Evolutionary conservation across 2,113 vertebrate genomes (phyloP).

Genomic region (Oryzias woworae): DNA sequence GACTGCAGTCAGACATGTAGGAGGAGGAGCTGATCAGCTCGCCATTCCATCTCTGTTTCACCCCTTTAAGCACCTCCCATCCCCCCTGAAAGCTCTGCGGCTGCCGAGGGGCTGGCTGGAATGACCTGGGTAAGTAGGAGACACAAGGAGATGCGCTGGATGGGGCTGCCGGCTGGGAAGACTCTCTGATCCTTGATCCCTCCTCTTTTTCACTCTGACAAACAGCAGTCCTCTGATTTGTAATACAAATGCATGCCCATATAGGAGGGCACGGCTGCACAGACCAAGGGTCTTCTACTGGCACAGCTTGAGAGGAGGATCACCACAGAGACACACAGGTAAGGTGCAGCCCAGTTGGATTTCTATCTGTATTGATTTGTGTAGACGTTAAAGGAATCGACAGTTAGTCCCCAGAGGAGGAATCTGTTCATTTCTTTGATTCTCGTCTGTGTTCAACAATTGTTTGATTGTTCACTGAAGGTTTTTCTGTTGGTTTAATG

Average conservation of each 20-base stretch:
- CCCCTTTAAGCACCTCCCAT: constrained; percentile 71
- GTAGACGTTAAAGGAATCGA: constrained; percentile 18
- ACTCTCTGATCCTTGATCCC: constrained; percentile 59
- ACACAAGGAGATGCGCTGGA: constrained; percentile 65
- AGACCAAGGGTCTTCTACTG: constrained; percentile 60
- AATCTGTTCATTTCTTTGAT: constrained; percentile 23
- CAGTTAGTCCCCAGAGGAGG: constrained; percentile 12
- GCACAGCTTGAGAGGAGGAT: constrained; percentile 51
- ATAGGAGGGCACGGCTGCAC: constrained; percentile 71
- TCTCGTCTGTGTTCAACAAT: constrained; percentile 20
- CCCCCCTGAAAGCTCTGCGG: constrained; percentile 50
- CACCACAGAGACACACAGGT: constrained; percentile 64
- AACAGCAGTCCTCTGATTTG: constrained; percentile 54
- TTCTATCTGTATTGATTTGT: constrained; percentile 23
- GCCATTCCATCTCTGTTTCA: constrained; percentile 55
- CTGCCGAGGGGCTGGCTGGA: constrained; percentile 72
- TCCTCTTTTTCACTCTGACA: constrained; percentile 47
- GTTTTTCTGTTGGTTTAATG: constrained; percentile 22
- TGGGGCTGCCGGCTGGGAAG: constrained; percentile 57
- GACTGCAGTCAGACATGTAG: constrained; percentile 70
- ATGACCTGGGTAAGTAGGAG: constrained; percentile 73
- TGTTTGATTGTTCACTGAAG: constrained; percentile 32
- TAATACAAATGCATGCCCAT: constrained; percentile 67
- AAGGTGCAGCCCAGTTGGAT: constrained; percentile 53
- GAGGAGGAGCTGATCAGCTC: constrained; percentile 68